A percentile compares a stretch with the other conserved stretches of the same genome.
Evolutionary conservation across 2,797 vertebrate species (phyloP).

Genomic region (Hafferia zeledoni): DNA sequence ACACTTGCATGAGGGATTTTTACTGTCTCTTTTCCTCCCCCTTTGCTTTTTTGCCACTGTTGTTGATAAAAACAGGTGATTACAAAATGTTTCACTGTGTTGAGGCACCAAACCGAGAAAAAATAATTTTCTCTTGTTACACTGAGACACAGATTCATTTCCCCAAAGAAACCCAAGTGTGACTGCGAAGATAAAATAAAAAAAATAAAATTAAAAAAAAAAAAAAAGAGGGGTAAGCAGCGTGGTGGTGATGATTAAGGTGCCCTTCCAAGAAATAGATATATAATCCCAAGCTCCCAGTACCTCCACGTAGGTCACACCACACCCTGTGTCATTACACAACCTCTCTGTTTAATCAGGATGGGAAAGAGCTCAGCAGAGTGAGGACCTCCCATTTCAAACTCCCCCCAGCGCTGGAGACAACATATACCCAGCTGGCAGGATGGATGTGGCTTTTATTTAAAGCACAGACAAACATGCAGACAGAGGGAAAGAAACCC

Average conservation of each 20-base stretch:
- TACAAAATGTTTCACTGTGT: neutral
- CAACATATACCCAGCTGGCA: neutral
- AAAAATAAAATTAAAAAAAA: neutral
- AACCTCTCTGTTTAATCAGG: neutral
- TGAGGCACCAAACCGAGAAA: constrained; percentile 29
- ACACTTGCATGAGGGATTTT: neutral
- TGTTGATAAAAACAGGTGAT: neutral
- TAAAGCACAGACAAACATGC: neutral
- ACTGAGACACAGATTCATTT: constrained; percentile 14
- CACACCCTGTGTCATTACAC: neutral
- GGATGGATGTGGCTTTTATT: neutral
- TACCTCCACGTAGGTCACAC: neutral
- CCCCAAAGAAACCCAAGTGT: constrained; percentile 39
- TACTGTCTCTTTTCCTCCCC: neutral
- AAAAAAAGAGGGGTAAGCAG: neutral
- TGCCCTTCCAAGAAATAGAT: constrained; percentile 27
- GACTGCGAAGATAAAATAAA: neutral
- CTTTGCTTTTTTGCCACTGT: neutral
- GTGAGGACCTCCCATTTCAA: neutral
- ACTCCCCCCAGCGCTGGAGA: neutral
- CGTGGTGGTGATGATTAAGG: neutral
- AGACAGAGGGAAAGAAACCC: neutral
- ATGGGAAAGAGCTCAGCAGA: neutral
- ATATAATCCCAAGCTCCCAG: neutral
- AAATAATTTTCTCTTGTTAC: neutral